A percentile compares a stretch with the other conserved stretches of the same genome.
phyloP scores from a whole-genome alignment of 2,888 invertebrate species.

The Operophtera brumata region DNA sequence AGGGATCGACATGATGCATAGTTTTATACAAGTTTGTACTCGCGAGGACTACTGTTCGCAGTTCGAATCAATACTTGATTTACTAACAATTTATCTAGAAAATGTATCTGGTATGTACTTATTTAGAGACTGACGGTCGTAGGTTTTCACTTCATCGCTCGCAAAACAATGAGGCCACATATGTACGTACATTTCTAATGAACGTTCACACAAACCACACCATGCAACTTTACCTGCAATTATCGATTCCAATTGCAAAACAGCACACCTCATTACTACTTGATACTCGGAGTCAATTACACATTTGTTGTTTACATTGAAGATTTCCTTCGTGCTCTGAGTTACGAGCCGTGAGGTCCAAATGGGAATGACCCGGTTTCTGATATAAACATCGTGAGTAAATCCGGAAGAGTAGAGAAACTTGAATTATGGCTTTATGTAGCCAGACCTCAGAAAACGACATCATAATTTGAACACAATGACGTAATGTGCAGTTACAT shows the following conservation, averaged over 20 bases:
- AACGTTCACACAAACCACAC: constrained; percentile 12
- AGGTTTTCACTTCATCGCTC: not conserved
- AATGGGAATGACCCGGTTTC: no score
- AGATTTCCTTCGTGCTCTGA: not conserved
- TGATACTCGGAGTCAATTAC: constrained; percentile 4
- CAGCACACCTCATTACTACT: constrained; percentile 16
- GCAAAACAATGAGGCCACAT: not conserved
- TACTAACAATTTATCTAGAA: not conserved
- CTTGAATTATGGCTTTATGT: no score
- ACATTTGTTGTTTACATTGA: constrained; percentile 4
- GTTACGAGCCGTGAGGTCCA: not conserved
- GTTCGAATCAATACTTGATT: no score
- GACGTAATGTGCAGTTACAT: no score
- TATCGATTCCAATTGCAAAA: constrained; percentile 21
- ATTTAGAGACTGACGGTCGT: not conserved
- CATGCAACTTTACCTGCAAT: constrained; percentile 20
- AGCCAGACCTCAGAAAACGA: no score
- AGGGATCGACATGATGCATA: no score
- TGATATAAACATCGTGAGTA: no score
- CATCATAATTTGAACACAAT: no score
- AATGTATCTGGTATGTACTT: not conserved
- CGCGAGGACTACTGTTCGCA: no score
- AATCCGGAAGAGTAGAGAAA: no score
- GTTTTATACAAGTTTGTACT: no score
- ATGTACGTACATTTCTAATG: not conserved